A percentile compares a stretch with the other conserved stretches of the same genome.
These are phyloP conservation scores for Zaprionus kolodkinae DNA, from an alignment of 1,140 invertebrate genomes.

Conservation along the genomic window DNA sequence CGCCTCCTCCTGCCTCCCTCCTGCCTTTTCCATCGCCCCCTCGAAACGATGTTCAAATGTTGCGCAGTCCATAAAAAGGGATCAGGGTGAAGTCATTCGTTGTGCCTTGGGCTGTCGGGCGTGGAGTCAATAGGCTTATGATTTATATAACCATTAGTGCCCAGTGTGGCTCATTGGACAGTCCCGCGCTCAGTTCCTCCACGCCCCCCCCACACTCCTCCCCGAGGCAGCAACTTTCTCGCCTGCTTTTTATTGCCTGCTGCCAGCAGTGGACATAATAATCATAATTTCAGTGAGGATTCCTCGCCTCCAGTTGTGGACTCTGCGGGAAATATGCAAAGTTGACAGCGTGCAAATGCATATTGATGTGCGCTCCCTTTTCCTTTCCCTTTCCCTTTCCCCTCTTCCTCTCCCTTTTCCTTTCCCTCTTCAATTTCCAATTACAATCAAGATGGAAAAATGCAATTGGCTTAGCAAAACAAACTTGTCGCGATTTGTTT, in stretches of 20 bases:
- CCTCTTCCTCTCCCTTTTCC: background rate
- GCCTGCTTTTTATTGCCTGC: slow-evolving; percentile 9
- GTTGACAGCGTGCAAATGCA: slow-evolving; percentile 23
- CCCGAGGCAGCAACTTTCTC: slow-evolving; percentile 12
- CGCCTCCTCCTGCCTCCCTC: background rate
- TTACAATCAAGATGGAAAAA: background rate
- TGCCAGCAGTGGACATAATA: slow-evolving; percentile 25
- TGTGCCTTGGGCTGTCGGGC: slow-evolving; percentile 39
- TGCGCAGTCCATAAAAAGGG: slow-evolving; percentile 74
- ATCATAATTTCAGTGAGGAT: background rate
- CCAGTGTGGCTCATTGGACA: slow-evolving; percentile 59
- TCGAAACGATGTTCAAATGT: slow-evolving; percentile 61
- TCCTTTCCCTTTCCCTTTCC: background rate
- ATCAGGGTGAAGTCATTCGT: slow-evolving; percentile 66
- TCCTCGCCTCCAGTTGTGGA: background rate
- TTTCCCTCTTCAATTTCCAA: background rate
- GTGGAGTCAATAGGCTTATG: slow-evolving; percentile 75
- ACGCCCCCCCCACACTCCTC: background rate
- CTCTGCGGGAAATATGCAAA: slow-evolving; percentile 8
- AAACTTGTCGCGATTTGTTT: slow-evolving; percentile 1
- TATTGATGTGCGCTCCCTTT: background rate
- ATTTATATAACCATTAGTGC: slow-evolving; percentile 75
- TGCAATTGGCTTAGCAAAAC: background rate
- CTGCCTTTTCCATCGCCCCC: too few species aligned
- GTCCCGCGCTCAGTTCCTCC: background rate